phyloP scores from a whole-genome alignment of 2,797 vertebrate species.

The Anguilla megastoma region DNA sequence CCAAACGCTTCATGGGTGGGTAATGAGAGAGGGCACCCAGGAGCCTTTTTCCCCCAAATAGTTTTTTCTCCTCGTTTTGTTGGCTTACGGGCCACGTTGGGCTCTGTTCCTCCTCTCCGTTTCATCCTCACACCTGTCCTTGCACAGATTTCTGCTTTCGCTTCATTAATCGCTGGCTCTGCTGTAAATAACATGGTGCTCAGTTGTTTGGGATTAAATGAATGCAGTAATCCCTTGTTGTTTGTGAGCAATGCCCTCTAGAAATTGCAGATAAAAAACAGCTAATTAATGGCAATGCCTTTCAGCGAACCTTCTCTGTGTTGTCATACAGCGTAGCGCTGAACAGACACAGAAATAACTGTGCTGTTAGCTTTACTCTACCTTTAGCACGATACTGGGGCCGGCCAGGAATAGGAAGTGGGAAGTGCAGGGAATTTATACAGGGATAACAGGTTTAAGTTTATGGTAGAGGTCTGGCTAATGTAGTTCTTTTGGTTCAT shows the following conservation, averaged over 20 bases:
- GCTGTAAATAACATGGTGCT: background rate
- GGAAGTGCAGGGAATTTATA: background rate
- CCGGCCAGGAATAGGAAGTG: background rate
- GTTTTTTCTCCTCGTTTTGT: background rate
- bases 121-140: background rate
- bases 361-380: background rate
- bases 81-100: background rate
- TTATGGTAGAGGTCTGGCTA: no score
- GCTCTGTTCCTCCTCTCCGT: background rate
- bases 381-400: background rate
- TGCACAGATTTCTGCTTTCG: background rate
- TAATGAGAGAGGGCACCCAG: background rate
- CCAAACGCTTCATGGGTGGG: background rate
- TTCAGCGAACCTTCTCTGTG: background rate
- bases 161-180: background rate
- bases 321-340: background rate
- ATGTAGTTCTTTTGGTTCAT: no score
- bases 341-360: background rate
- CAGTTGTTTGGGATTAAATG: background rate
- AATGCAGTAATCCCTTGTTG: conserved; percentile 5
- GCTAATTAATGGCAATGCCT: background rate
- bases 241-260: background rate
- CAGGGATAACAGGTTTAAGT: background rate
- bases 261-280: background rate
- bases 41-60: background rate